Percentiles rank a stretch among this genome's conserved stretches.
phyloP scores from a whole-genome alignment of 2,797 vertebrate genomes.

The Gymnopithys bicolor region DNA sequence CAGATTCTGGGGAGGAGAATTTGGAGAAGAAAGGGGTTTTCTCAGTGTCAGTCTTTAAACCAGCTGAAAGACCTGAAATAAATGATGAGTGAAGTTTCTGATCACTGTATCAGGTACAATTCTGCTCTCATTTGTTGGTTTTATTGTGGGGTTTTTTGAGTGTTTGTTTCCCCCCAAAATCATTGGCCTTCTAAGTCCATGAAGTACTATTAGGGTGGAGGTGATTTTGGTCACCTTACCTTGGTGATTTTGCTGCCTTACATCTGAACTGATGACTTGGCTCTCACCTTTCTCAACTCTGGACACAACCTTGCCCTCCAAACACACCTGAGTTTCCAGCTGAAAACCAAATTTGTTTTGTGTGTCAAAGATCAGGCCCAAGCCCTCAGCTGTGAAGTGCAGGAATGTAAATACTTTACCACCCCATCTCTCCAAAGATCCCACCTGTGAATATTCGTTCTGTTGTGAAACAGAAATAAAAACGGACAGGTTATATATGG shows the following conservation, averaged over 20 bases:
- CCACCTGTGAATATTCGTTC: not conserved
- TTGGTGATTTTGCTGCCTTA: not conserved
- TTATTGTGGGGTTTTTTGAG: not conserved
- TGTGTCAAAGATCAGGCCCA: constrained; percentile 35
- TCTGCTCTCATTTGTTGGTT: not conserved
- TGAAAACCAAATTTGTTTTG: constrained; percentile 5
- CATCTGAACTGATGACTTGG: not conserved
- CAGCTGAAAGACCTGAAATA: not conserved
- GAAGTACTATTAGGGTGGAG: not conserved
- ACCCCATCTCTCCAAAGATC: not conserved
- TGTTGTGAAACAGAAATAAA: not conserved
- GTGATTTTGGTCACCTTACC: not conserved
- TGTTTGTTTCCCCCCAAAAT: not conserved
- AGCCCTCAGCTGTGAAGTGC: constrained; percentile 39
- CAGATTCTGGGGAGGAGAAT: not conserved
- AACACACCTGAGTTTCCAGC: not conserved
- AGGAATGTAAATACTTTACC: constrained; percentile 23
- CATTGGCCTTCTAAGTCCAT: not conserved
- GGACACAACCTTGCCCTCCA: not conserved
- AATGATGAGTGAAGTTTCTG: not conserved
- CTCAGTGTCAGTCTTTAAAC: not conserved
- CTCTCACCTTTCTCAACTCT: not conserved
- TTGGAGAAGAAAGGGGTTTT: not conserved
- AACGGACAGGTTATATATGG: not conserved
- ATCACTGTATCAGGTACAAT: not conserved